Percentiles rank a stretch among this genome's conserved stretches.
Conservation (phyloP, 2,113 vertebrate species). For the Genyomyrus donnyi region DNA sequence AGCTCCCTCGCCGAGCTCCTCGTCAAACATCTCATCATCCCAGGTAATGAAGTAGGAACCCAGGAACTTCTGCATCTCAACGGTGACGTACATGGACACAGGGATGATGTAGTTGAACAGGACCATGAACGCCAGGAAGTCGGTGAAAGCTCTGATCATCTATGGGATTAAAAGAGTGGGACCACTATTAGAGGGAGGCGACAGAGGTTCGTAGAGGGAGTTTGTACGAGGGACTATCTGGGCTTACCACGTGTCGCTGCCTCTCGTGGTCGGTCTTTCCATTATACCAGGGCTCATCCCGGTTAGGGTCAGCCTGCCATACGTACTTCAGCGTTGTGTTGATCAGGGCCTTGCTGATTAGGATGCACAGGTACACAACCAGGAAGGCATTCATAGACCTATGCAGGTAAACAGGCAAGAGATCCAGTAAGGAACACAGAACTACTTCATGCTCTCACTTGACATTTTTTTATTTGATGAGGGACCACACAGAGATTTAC, state of each 20-base stretch:
- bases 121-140: constrained; percentile 98
- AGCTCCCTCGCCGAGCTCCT: constrained; percentile 79
- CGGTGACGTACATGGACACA: constrained; percentile 97
- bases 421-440: background rate
- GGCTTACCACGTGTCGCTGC: constrained; percentile 76
- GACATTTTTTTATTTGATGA: background rate
- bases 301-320: constrained; percentile 81
- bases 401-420: constrained; percentile 22
- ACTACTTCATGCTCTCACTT: background rate
- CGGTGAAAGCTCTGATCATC: constrained; percentile 85
- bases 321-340: constrained; percentile 84
- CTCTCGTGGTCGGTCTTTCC: constrained; percentile 75
- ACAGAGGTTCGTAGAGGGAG: background rate
- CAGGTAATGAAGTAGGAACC: constrained; percentile 95
- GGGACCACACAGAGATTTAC: background rate
- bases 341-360: constrained; percentile 86
- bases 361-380: constrained; percentile 91
- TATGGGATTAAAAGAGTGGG: constrained; percentile 43
- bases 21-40: constrained; percentile 96
- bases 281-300: constrained; percentile 92
- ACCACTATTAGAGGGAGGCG: background rate
- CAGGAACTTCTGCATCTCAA: constrained; percentile 99
- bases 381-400: constrained; percentile 96
- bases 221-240: background rate
- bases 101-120: constrained; percentile 99